Evolutionary conservation across 2,797 vertebrate genomes (phyloP).

Genomic region (Poeciliopsis paucimaculata): DNA sequence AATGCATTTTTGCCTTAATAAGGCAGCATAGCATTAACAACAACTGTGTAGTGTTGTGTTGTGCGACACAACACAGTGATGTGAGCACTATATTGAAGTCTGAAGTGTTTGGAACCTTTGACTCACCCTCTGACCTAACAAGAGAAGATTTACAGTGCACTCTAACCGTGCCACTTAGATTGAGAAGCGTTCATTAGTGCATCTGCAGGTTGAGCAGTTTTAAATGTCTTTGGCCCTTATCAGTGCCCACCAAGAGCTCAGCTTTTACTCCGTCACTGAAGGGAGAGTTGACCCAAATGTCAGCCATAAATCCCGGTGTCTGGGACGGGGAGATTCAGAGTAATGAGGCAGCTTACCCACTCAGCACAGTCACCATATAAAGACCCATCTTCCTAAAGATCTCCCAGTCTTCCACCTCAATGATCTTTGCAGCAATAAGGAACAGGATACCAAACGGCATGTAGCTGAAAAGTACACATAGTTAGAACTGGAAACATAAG

Average conservation of each 20-base stretch:
- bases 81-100: not conserved
- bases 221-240: conserved; percentile 82
- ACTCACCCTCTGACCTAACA: conserved; percentile 39
- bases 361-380: conserved; percentile 98
- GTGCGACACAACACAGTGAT: not conserved
- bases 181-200: conserved; percentile 76
- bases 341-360: conserved; percentile 85
- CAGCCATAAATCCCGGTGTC: conserved; percentile 68
- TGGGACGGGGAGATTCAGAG: conserved; percentile 45
- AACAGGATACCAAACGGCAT: conserved; percentile 97
- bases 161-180: conserved; percentile 68
- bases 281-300: conserved; percentile 61
- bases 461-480: conserved; percentile 82
- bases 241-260: conserved; percentile 64
- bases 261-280: conserved; percentile 62
- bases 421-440: conserved; percentile 97
- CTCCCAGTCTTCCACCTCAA: conserved; percentile 98
- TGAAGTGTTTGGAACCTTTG: conserved; percentile 12
- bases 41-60: too few relatives aligned
- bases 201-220: conserved; percentile 80
- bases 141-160: conserved; percentile 50
- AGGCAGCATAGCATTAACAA: too few relatives aligned
- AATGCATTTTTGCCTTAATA: not conserved
- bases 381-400: conserved; percentile 97
- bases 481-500: not conserved